Evolutionary conservation across 2,888 invertebrate genomes (phyloP).

Genomic region (Epistrophe eligans): DNA sequence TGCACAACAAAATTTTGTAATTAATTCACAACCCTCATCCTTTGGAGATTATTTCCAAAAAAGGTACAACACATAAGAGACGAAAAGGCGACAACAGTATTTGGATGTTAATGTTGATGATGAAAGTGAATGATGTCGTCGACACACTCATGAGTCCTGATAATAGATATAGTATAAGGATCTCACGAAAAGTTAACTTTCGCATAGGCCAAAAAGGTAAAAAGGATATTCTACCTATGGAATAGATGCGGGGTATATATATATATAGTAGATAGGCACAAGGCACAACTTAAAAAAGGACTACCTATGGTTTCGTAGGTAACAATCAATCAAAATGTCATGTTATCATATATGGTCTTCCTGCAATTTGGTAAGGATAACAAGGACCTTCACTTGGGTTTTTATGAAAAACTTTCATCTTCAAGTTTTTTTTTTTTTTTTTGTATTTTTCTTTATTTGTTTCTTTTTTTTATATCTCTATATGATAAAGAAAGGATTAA

Average conservation of each 20-base stretch:
- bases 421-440: conserved; percentile 11
- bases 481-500: conserved; percentile 57
- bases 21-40: conserved; percentile 24
- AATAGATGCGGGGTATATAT: not conserved
- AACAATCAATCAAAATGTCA: conserved; percentile 74
- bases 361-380: conserved; percentile 70
- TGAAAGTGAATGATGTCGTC: conserved; percentile 39
- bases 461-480: not conserved
- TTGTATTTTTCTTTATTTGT: not conserved
- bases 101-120: conserved; percentile 21
- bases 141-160: conserved; percentile 34
- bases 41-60: conserved; percentile 19
- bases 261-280: too few species aligned
- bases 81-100: conserved; percentile 6
- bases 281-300: conserved; percentile 1
- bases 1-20: conserved; percentile 26
- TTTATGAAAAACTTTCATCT: conserved; percentile 60
- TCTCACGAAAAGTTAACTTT: conserved; percentile 51
- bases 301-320: conserved; percentile 17
- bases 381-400: conserved; percentile 46
- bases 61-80: conserved; percentile 14
- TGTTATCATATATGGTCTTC: conserved; percentile 65
- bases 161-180: conserved; percentile 56
- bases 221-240: not conserved
- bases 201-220: conserved; percentile 34